Conservation (phyloP, 2,113 vertebrate genomes). For the Takifugu bimaculatus region DNA sequence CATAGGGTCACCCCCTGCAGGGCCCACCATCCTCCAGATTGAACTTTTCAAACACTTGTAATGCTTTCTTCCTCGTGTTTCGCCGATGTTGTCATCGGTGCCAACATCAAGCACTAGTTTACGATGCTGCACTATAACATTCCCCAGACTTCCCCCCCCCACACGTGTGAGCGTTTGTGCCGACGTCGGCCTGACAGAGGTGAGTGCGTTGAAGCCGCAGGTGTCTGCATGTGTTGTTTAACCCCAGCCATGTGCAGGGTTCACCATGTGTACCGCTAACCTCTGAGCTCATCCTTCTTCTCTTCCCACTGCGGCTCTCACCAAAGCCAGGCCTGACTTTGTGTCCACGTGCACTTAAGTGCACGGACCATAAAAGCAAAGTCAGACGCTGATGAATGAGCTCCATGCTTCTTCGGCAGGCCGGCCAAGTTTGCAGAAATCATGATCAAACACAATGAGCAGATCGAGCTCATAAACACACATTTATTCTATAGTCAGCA, state of each 20-base stretch:
- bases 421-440: background rate
- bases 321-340: conserved; percentile 21
- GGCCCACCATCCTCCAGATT: too few relatives aligned
- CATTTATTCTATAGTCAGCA: background rate
- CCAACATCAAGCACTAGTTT: background rate
- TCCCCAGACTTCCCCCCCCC: background rate
- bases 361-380: conserved; percentile 16
- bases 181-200: conserved; percentile 29
- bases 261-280: conserved; percentile 49
- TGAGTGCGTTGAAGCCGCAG: conserved; percentile 49
- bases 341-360: conserved; percentile 11
- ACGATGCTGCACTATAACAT: background rate
- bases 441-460: conserved; percentile 9
- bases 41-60: too few relatives aligned
- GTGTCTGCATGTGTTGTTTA: conserved; percentile 55
- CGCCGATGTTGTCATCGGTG: too few relatives aligned
- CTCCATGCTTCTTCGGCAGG: background rate
- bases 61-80: too few relatives aligned
- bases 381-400: background rate
- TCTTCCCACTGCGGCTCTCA: conserved; percentile 27
- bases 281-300: conserved; percentile 52
- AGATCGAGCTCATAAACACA: background rate
- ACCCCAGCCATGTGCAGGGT: conserved; percentile 15
- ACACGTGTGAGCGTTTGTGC: conserved; percentile 7
- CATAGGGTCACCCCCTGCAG: too few relatives aligned